A percentile compares a stretch with the other conserved stretches of the same genome.
phyloP scores from a whole-genome alignment of 1,140 invertebrate species.

The Drosophila rufa region DNA sequence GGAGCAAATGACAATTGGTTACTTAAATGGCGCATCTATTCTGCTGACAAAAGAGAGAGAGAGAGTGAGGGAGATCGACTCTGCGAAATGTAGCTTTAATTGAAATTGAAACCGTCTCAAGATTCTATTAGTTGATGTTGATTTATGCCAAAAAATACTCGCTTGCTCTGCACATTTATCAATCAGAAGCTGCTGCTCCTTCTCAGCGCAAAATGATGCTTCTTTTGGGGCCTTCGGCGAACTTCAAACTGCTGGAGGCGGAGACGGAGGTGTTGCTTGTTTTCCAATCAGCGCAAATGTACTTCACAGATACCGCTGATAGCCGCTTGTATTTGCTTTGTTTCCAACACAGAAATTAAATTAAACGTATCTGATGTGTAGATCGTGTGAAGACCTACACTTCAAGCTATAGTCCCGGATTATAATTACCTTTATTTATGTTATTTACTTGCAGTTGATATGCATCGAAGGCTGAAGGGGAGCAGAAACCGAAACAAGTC shows the following conservation, averaged over 20 bases:
- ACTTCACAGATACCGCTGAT: constrained; percentile 30
- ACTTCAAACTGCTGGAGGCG: constrained; percentile 53
- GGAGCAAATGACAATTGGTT: constrained; percentile 72
- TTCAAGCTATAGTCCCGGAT: too few relatives aligned
- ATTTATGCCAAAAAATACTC: constrained; percentile 45
- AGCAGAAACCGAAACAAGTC: constrained; percentile 33
- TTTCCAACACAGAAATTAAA: constrained; percentile 25
- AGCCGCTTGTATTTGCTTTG: constrained; percentile 15
- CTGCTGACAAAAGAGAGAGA: constrained; percentile 1
- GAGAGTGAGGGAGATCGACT: neutral
- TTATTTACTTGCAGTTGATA: constrained; percentile 66
- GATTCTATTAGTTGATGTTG: constrained; percentile 81
- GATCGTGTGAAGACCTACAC: neutral
- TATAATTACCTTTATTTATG: neutral
- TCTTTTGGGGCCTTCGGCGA: constrained; percentile 42
- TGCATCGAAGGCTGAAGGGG: constrained; percentile 58
- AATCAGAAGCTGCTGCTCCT: constrained; percentile 15
- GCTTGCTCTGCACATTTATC: constrained; percentile 22
- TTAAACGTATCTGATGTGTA: constrained; percentile 4
- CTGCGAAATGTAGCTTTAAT: constrained; percentile 59
- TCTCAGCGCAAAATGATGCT: constrained; percentile 13
- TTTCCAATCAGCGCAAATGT: constrained; percentile 69
- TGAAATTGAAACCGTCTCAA: constrained; percentile 81
- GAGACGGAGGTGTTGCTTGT: constrained; percentile 21
- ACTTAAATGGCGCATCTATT: constrained; percentile 80